phyloP scores from a whole-genome alignment of 2,113 vertebrate species.

The Urocolius indicus region DNA sequence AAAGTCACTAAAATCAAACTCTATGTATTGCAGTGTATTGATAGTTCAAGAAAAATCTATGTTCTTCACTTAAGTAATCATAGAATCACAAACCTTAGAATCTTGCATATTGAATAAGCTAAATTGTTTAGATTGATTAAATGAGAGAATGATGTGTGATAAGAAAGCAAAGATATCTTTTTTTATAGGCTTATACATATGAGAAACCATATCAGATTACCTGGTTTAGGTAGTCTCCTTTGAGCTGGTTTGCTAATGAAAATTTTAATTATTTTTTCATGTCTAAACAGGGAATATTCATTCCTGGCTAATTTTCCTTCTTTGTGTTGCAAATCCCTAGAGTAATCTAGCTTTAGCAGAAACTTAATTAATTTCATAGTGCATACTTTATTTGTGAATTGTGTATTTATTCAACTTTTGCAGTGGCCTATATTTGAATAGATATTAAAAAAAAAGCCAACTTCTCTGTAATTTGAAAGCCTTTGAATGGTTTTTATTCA shows the following conservation, averaged over 20 bases:
- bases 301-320: neutral
- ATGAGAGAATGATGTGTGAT: conserved; percentile 21
- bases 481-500: conserved; percentile 42
- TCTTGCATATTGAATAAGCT: neutral
- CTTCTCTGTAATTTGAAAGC: conserved; percentile 47
- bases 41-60: neutral
- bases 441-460: neutral
- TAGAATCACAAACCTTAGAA: no score
- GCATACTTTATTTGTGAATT: neutral
- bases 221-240: neutral
- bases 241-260: neutral
- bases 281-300: conserved; percentile 30
- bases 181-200: neutral
- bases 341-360: conserved; percentile 6
- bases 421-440: conserved; percentile 28
- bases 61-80: neutral
- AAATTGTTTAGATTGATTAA: conserved; percentile 34
- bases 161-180: conserved; percentile 25
- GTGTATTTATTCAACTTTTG: conserved; percentile 30
- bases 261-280: conserved; percentile 33
- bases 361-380: conserved; percentile 39
- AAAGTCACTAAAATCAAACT: neutral
- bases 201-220: neutral
- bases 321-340: neutral
- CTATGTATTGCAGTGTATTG: neutral